Conservation (phyloP, 2,113 vertebrate species). For the Martes martes region DNA sequence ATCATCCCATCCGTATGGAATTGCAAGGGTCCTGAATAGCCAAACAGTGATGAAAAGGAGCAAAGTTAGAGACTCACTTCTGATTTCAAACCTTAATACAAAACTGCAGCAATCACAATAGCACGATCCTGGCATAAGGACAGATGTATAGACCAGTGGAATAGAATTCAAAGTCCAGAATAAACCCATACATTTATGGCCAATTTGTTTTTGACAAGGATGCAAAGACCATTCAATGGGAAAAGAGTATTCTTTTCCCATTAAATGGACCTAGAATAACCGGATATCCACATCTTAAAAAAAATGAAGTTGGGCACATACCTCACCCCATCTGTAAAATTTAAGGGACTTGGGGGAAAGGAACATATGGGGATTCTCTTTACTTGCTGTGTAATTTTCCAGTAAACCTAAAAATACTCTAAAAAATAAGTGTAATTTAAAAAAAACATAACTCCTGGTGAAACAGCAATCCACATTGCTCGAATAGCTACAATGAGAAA, state of each 20-base stretch:
- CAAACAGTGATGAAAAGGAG: neutral
- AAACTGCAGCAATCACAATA: neutral
- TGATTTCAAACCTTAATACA: conserved; percentile 6
- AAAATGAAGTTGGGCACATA: neutral
- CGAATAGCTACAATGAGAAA: neutral
- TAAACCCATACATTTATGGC: neutral
- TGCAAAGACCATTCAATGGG: neutral
- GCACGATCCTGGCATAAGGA: neutral
- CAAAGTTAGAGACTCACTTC: neutral
- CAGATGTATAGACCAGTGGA: neutral
- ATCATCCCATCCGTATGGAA: neutral
- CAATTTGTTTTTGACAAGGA: neutral
- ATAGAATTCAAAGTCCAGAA: neutral
- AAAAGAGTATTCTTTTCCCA: neutral
- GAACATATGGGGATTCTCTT: neutral
- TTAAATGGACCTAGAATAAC: neutral
- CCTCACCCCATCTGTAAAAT: neutral
- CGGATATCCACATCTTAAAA: neutral
- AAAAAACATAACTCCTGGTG: neutral
- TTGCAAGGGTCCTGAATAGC: neutral
- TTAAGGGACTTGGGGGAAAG: neutral
- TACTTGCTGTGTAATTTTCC: conserved; percentile 7
- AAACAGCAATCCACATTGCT: neutral
- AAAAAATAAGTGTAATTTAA: neutral
- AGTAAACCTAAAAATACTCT: neutral